A percentile compares a stretch with the other conserved stretches of the same genome.
These are phyloP conservation scores for Hydrotaea diabolus DNA, from an alignment of 2,888 invertebrate genomes.

Conservation along the genomic window DNA sequence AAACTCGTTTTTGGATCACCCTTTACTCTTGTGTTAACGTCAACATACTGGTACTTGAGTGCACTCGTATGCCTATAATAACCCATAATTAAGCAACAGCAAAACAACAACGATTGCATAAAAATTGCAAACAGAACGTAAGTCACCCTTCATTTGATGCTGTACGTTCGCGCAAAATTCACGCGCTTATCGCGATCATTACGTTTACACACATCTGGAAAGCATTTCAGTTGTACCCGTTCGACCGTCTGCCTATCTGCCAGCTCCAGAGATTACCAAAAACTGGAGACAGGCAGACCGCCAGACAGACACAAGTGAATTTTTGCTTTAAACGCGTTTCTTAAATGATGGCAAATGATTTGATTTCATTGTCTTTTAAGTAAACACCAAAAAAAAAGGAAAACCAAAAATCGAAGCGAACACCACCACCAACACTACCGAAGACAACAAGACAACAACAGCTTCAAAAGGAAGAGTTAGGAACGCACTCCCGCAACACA, in stretches of 20 bases:
- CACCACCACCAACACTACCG: conserved; percentile 42
- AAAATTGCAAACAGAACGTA: conserved; percentile 6
- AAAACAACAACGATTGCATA: background rate
- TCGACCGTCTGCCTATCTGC: background rate
- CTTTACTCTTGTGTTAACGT: background rate
- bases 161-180: conserved; percentile 44
- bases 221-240: background rate
- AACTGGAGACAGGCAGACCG: background rate
- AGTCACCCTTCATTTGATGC: conserved; percentile 30
- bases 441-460: conserved; percentile 32
- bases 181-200: conserved; percentile 51
- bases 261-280: background rate
- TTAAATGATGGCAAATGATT: conserved; percentile 64
- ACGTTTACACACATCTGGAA: conserved; percentile 31
- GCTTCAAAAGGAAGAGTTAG: background rate
- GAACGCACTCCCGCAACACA: background rate
- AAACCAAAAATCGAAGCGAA: background rate
- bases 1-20: no score
- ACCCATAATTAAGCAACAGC: conserved; percentile 66
- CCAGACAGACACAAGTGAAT: conserved; percentile 50
- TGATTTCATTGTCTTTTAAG: conserved; percentile 52
- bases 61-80: conserved; percentile 45
- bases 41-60: background rate
- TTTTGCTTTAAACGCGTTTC: conserved; percentile 18
- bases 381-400: conserved; percentile 15